Evolutionary conservation across 2,113 vertebrate species (phyloP).

Genomic region (Apus apus): DNA sequence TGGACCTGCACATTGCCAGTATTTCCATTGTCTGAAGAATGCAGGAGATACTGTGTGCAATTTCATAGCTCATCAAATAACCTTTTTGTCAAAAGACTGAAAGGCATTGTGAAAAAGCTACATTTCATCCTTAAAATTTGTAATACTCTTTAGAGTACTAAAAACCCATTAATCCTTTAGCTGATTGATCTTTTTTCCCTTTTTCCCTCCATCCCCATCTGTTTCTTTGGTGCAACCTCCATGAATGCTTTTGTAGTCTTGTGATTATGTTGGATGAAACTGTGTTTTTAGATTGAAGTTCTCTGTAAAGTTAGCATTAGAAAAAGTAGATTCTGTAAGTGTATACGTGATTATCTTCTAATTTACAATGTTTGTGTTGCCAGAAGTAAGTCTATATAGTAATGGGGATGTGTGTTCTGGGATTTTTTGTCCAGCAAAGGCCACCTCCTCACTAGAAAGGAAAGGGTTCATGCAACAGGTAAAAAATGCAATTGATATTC

Average conservation of each 20-base stretch:
- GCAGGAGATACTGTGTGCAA: too few species aligned
- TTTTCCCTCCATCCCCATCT: not conserved
- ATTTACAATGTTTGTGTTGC: not conserved
- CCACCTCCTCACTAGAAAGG: not conserved
- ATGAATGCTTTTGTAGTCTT: not conserved
- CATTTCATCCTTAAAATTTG: not conserved
- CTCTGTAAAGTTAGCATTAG: not conserved
- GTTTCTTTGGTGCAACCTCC: not conserved
- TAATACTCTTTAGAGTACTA: not conserved
- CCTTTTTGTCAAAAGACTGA: not conserved
- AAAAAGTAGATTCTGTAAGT: not conserved
- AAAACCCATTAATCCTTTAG: not conserved
- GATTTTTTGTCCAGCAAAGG: not conserved
- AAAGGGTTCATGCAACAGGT: not conserved
- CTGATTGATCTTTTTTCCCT: not conserved
- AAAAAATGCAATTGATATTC: not conserved
- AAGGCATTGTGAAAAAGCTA: not conserved
- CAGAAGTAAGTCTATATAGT: not conserved
- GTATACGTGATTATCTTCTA: not conserved
- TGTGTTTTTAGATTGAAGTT: not conserved
- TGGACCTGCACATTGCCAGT: not conserved
- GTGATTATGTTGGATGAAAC: not conserved
- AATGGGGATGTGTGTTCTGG: not conserved
- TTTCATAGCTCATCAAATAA: not conserved
- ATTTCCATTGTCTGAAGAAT: not conserved